Base-by-base conservation (phyloP, 2,888 invertebrate genomes). In the Drosophila kambysellisi region DNA sequence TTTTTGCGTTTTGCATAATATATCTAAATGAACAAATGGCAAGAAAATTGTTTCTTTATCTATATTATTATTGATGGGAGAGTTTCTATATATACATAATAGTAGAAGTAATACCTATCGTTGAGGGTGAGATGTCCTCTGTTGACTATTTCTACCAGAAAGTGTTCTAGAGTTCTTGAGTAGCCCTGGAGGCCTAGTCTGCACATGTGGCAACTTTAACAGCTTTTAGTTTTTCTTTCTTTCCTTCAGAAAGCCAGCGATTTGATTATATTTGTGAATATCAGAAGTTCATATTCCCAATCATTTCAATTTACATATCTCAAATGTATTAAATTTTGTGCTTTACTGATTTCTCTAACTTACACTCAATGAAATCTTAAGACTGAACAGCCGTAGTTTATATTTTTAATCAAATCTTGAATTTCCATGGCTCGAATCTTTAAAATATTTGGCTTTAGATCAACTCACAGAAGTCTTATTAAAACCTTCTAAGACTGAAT, bases 1-100 rank as follows among this genome's bases (percentile, higher is more conserved):
- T 63, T 48, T 58, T 63, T 62, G 9, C 63, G 52, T 64, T 71
- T 75, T 83, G 76, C 70, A 78, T 81, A 79, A 78, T 70, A 32
- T 46, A 15, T 33, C 75, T 71, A 32, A 46, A n/a, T 29, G 39
- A 41, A 15, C 35, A 57, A 39, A 25, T 41, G 51, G 7, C 12
- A 29, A 11, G 29, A 3, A 39, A 5, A 15, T 29, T 3, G 17
- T 29, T 50, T 25, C 12, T 15, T 25, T 25, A 48, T 11, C 5
- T 50, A 0, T 46, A 17, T 17, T 50, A 29, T 29, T 29, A 50
- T 17, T 9, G 5, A 25, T 29, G 3, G 1, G 3, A 29, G 25
- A 17, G 17, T 9, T 50, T 17, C 7, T 25, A 15, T 15, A n/a
- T 41, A 46, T 4, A 43, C 3, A 20, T 5, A 9, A 20, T 41